Evolutionary conservation across 2,888 invertebrate genomes (phyloP), one percentile per base, ranked within the genome.

Genomic region (Drosophila pseudotakahashii): DNA sequence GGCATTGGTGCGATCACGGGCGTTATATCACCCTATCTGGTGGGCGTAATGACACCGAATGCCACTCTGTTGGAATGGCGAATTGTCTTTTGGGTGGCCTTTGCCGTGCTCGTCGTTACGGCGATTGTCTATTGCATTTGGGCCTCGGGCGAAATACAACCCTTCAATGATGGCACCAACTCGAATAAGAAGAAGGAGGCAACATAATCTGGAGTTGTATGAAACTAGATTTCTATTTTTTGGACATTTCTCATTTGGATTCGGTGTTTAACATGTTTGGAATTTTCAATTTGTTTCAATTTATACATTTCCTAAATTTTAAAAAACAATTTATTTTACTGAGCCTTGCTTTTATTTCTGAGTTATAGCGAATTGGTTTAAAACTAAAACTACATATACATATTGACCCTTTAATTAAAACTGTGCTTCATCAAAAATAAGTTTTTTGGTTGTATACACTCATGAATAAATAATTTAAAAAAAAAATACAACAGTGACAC

Each of bases 21-120:
- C 37, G 95, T 96, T 76, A 92, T 95, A 19, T 94, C 95, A 0
- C 95, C 95, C 0, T 94, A 94, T 78, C 92, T 95, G 37, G 95
- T 95, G 26, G 95, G 95, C 9, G 91, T 94, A 30, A 90, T 95
- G 76, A 95, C 95, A 41, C 94, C 94, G 76, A 93, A 94, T 91
- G 93, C 94, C 44, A 93, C 93, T 0, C 82, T 95, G 7, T 89
- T 90, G 19, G 94, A 96, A 92, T 97, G 97, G 97, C 93, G 95
- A 16, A 81, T 93, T 0, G 96, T 97, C 0, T 97, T 97, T 90
- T 96, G 97, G 96, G 94, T 97, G 30, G 94, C 96, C 44, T 93
- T 96, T 9, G 94, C 87, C 0, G 94, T 97, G 1, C 94, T 97
- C 67, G 90, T 94, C 0, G 63, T 94, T 0, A 95, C 96, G 2